Conservation (phyloP, 2,888 invertebrate genomes). For the Pachymerium ferrugineum region DNA sequence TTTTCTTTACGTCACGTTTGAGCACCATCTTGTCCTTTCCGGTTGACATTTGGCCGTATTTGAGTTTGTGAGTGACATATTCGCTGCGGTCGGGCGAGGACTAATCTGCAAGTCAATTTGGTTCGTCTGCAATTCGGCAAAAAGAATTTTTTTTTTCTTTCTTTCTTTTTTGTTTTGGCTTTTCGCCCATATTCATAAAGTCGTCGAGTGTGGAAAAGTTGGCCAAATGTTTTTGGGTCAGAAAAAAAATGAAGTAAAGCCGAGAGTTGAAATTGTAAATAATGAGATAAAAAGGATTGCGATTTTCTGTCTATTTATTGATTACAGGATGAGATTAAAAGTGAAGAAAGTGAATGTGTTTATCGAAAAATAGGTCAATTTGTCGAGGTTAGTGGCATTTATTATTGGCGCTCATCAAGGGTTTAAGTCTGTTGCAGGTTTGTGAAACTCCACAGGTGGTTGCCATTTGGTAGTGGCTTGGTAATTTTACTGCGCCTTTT, state of each 20-base stretch:
- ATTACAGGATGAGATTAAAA: neutral
- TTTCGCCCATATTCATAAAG: neutral
- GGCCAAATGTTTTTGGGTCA: neutral
- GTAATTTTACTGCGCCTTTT: neutral
- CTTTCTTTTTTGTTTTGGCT: neutral
- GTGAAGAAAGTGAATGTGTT: too few relatives aligned
- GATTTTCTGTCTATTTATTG: neutral
- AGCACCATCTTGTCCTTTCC: conserved; percentile 11
- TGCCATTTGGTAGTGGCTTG: conserved; percentile 2
- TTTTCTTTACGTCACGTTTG: neutral
- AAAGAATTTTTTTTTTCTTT: too few relatives aligned
- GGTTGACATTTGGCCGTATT: neutral
- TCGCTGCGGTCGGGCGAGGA: conserved; percentile 14
- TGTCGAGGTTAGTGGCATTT: neutral
- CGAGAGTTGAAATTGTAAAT: neutral
- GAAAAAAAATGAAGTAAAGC: conserved; percentile 1
- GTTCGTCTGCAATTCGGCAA: conserved; percentile 17
- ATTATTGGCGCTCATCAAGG: neutral
- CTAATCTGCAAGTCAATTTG: conserved; percentile 25
- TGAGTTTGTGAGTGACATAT: conserved; percentile 11
- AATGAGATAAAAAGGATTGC: neutral
- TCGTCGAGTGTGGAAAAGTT: neutral
- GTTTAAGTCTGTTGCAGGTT: neutral
- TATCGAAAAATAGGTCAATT: too few relatives aligned
- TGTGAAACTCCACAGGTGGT: conserved; percentile 23